Percentiles rank a stretch among this genome's conserved stretches.
Evolutionary conservation across 1,140 invertebrate genomes (phyloP).

Genomic region (Drosophila guanche): DNA sequence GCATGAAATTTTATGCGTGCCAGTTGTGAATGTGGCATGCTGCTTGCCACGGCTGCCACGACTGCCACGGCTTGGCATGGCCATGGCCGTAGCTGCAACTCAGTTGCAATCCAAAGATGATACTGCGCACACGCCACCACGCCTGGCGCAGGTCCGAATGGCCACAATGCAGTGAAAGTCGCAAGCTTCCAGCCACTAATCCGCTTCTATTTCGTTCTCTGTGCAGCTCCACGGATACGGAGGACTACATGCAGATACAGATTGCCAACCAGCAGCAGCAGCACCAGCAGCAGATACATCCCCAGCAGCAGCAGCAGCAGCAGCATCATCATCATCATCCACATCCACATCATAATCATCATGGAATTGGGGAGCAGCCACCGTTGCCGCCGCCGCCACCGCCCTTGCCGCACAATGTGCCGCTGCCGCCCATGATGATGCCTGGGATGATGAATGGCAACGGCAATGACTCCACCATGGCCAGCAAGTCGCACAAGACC

Average conservation of each 20-base stretch:
- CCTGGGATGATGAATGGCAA: slow-evolving; percentile 27
- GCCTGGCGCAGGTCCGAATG: slow-evolving; percentile 72
- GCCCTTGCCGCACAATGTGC: slow-evolving; percentile 83
- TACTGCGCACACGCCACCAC: slow-evolving; percentile 79
- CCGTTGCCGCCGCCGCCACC: slow-evolving; percentile 84
- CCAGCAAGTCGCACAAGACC: slow-evolving; percentile 60
- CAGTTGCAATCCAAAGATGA: slow-evolving; percentile 76
- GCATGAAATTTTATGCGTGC: slow-evolving; percentile 82
- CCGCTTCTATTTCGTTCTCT: background rate
- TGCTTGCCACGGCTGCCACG: slow-evolving; percentile 13
- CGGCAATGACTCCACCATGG: slow-evolving; percentile 43
- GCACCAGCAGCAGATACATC: slow-evolving; percentile 55
- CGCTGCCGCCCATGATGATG: slow-evolving; percentile 82
- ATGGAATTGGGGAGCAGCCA: slow-evolving; percentile 66
- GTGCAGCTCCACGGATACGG: slow-evolving; percentile 79
- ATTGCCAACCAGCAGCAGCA: slow-evolving; percentile 72
- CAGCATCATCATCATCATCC: slow-evolving; percentile 33
- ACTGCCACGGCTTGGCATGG: slow-evolving; percentile 2
- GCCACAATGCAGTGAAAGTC: slow-evolving; percentile 22
- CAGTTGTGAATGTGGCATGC: slow-evolving; percentile 51
- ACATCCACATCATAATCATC: slow-evolving; percentile 30
- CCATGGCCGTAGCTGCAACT: slow-evolving; percentile 27
- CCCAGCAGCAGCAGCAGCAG: slow-evolving; percentile 38
- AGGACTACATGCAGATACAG: slow-evolving; percentile 83
- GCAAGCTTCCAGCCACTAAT: background rate